These are phyloP conservation scores for Chloroclystis v-ata DNA, from an alignment of 2,888 invertebrate genomes.

Conservation along the genomic window DNA sequence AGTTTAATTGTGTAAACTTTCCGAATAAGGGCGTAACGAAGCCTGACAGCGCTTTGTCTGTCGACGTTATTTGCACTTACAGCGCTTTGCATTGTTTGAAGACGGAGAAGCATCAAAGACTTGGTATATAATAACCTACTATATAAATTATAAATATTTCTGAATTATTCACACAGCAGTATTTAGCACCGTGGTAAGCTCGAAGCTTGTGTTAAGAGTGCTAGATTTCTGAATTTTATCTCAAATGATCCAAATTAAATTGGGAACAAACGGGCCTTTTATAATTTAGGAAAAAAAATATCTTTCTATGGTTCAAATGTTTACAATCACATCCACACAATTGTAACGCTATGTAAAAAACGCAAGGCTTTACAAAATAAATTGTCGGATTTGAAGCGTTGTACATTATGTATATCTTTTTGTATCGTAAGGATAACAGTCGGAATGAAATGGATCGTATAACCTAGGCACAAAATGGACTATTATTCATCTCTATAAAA, in stretches of 20 bases:
- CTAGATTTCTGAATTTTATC: too few species aligned
- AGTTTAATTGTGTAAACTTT: conserved; percentile 6
- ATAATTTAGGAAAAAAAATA: too few species aligned
- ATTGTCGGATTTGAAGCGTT: conserved; percentile 43
- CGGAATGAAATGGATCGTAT: conserved; percentile 6
- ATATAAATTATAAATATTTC: too few species aligned
- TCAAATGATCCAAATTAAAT: too few species aligned
- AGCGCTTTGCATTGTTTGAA: background rate
- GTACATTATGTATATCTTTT: conserved; percentile 41
- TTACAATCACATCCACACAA: conserved; percentile 11
- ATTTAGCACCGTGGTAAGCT: too few species aligned
- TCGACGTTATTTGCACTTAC: conserved; percentile 3
- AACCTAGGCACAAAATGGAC: conserved; percentile 3
- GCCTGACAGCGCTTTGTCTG: conserved; percentile 6
- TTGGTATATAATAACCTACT: too few species aligned
- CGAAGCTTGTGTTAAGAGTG: too few species aligned
- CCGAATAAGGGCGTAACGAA: conserved; percentile 11
- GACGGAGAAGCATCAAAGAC: too few species aligned
- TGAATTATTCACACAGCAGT: too few species aligned
- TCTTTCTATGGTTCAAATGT: too few species aligned
- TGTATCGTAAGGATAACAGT: conserved; percentile 12
- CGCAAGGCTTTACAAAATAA: conserved; percentile 34
- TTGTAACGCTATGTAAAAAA: conserved; percentile 8
- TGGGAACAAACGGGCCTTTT: too few species aligned
- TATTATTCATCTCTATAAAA: background rate